These are phyloP conservation scores for Microcebus tavaratra DNA, from an alignment of 2,113 vertebrate genomes.

Conservation along the genomic window DNA sequence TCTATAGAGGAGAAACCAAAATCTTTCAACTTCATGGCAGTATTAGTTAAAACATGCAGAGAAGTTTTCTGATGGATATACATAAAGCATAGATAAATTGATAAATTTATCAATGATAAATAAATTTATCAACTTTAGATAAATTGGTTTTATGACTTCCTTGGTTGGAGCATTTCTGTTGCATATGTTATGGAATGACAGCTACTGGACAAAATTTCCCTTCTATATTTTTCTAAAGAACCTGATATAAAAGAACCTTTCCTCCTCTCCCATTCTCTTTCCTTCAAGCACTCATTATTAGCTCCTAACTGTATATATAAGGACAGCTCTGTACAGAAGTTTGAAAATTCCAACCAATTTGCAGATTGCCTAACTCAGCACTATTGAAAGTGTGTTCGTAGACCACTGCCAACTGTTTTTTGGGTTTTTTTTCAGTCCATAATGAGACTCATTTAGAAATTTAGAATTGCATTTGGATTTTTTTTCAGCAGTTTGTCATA, in stretches of 20 bases:
- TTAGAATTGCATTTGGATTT: not conserved
- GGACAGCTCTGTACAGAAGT: not conserved
- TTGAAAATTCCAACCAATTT: not conserved
- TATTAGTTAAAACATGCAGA: not conserved
- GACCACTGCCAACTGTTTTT: not conserved
- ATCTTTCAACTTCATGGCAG: not conserved
- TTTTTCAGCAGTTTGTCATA: constrained; percentile 12
- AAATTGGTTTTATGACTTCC: not conserved
- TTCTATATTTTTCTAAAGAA: not conserved
- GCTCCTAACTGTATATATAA: not conserved
- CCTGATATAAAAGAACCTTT: not conserved
- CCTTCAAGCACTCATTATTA: not conserved
- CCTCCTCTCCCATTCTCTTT: not conserved
- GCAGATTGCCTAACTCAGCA: not conserved
- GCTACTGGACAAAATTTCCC: not conserved
- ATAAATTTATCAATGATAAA: too few species aligned
- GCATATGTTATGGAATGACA: not conserved
- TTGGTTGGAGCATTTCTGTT: not conserved
- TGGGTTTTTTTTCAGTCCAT: not conserved
- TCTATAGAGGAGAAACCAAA: not conserved
- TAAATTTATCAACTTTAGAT: not conserved
- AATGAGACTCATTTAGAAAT: not conserved
- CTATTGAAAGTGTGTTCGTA: not conserved
- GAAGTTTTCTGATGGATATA: not conserved
- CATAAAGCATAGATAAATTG: not conserved